A percentile compares a stretch with the other conserved stretches of the same genome.
phyloP scores from a whole-genome alignment of 2,797 vertebrate genomes.

The Mormyrus hasselquistii region DNA sequence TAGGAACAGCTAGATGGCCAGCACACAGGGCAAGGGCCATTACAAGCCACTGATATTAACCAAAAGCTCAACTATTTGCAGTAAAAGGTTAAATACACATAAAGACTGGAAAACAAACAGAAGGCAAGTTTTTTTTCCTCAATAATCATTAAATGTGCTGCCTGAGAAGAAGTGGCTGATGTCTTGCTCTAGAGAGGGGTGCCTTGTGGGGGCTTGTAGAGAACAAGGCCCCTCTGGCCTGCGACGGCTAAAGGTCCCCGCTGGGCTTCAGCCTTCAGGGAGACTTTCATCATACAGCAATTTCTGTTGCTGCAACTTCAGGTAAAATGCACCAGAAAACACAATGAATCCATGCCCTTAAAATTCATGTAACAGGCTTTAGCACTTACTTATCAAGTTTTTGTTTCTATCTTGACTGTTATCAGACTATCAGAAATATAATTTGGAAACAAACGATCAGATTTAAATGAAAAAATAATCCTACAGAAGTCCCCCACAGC shows the following conservation, averaged over 20 bases:
- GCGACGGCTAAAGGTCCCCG: background rate
- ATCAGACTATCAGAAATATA: background rate
- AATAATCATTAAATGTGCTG: slow-evolving; percentile 2
- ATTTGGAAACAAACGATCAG: background rate
- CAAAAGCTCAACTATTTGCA: background rate
- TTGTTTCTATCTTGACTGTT: background rate
- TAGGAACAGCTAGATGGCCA: background rate
- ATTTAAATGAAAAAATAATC: background rate
- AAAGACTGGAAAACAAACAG: background rate
- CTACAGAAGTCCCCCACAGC: background rate
- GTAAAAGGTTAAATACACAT: background rate
- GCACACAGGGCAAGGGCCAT: background rate
- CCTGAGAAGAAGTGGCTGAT: background rate
- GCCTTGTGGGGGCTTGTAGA: background rate
- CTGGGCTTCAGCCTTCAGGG: background rate
- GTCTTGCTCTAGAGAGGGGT: background rate
- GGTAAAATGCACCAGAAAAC: background rate
- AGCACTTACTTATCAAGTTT: background rate
- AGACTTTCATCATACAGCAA: background rate
- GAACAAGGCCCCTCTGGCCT: background rate
- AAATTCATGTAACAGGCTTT: background rate
- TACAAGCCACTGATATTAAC: background rate
- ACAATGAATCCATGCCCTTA: background rate
- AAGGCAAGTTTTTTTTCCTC: background rate
- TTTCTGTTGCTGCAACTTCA: background rate